Conservation (phyloP, 2,113 vertebrate species). For the Xenopus laevis region DNA sequence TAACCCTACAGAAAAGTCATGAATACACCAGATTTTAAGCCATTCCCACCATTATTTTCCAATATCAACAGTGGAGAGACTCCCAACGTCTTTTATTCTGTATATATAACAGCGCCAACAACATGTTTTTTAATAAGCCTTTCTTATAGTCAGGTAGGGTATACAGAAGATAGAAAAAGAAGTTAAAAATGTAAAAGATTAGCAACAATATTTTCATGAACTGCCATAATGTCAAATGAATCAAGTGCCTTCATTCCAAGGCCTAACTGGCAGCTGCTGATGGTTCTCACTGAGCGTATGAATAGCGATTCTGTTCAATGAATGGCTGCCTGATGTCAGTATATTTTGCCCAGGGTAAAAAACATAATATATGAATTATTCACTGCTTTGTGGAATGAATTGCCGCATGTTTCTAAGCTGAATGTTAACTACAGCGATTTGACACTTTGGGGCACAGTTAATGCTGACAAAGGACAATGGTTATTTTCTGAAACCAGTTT, state of each 20-base stretch:
- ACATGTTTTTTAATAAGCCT: too few relatives aligned
- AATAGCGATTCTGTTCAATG: conserved; percentile 70
- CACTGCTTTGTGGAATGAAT: conserved; percentile 65
- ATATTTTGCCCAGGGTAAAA: conserved; percentile 70
- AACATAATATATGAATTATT: conserved; percentile 68
- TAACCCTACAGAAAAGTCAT: not conserved
- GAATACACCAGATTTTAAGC: conserved; percentile 1
- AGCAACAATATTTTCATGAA: conserved; percentile 54
- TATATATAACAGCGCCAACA: not conserved
- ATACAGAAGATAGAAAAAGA: conserved; percentile 35
- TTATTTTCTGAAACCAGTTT: conserved; percentile 56
- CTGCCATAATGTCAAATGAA: conserved; percentile 57
- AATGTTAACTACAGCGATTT: conserved; percentile 61
- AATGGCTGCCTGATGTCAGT: conserved; percentile 67
- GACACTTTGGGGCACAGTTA: conserved; percentile 55
- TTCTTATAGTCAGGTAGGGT: conserved; percentile 48
- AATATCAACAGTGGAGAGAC: not conserved
- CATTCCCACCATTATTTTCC: conserved; percentile 6
- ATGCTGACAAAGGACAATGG: conserved; percentile 66
- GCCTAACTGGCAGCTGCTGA: conserved; percentile 64
- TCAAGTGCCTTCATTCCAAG: conserved; percentile 63
- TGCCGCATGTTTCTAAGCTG: conserved; percentile 56
- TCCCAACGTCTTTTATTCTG: not conserved
- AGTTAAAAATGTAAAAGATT: conserved; percentile 7
- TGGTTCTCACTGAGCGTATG: conserved; percentile 63